phyloP scores from a whole-genome alignment of 2,797 vertebrate genomes.

The Eulemur rubriventer region DNA sequence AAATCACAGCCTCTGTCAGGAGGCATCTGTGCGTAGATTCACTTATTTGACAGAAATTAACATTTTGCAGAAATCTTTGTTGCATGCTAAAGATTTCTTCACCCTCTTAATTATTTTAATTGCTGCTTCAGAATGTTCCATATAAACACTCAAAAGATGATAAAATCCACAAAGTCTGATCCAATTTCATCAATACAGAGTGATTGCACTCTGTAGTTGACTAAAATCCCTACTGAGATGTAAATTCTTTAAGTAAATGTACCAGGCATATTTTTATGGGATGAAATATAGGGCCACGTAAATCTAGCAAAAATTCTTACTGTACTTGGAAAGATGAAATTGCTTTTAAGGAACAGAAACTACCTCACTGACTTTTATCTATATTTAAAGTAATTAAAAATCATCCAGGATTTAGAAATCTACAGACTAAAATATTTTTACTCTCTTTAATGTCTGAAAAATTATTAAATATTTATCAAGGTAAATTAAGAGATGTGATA shows the following conservation, averaged over 20 bases:
- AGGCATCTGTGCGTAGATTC: conserved; percentile 94
- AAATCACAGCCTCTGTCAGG: conserved; percentile 89
- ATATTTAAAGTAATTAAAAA: neutral
- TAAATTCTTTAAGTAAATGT: conserved; percentile 69
- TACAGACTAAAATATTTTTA: neutral
- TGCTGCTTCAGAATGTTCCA: conserved; percentile 86
- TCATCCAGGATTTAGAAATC: neutral
- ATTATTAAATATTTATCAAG: neutral
- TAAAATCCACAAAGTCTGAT: conserved; percentile 84
- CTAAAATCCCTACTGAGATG: conserved; percentile 33
- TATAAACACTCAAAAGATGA: conserved; percentile 86
- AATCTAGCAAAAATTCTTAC: conserved; percentile 45
- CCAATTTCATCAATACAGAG: conserved; percentile 69
- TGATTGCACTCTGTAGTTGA: conserved; percentile 61
- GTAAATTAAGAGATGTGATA: neutral
- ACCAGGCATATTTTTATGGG: conserved; percentile 25
- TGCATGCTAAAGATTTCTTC: conserved; percentile 90
- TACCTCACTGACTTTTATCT: neutral
- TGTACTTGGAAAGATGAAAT: neutral
- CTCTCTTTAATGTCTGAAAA: neutral
- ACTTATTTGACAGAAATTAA: conserved; percentile 94
- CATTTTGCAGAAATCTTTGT: conserved; percentile 92
- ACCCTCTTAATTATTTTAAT: conserved; percentile 94
- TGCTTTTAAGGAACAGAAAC: conserved; percentile 46
- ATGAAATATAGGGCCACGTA: neutral